These are phyloP conservation scores for Rhabdomys pumilio DNA, from an alignment of 2,797 vertebrate genomes.

Conservation along the genomic window DNA sequence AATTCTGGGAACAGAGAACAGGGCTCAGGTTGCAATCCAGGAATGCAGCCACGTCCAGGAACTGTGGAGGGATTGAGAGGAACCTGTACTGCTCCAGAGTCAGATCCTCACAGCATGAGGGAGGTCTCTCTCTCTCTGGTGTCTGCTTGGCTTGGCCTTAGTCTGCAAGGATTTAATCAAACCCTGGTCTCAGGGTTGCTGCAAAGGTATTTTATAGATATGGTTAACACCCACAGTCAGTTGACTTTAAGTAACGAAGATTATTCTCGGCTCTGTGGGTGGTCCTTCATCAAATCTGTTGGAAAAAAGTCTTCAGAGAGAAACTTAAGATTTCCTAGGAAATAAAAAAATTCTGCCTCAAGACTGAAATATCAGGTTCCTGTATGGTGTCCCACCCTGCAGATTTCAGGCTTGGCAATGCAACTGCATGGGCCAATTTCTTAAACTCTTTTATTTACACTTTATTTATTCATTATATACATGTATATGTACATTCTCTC, in stretches of 20 bases:
- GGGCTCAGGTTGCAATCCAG: not conserved
- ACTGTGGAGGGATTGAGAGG: not conserved
- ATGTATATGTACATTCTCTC: not conserved
- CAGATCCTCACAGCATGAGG: accelerated
- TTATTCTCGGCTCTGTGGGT: not conserved
- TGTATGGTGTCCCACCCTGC: no score
- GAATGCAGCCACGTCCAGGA: not conserved
- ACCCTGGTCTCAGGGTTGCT: not conserved
- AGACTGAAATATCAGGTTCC: not conserved
- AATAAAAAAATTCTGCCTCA: not conserved
- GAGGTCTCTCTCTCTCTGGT: no score
- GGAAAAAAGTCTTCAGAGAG: not conserved
- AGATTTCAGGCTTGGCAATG: not conserved
- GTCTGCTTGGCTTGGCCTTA: not conserved
- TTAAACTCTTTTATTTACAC: not conserved
- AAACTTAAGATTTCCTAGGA: constrained; percentile 27
- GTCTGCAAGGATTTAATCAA: not conserved
- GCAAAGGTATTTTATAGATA: not conserved
- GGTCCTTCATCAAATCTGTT: not conserved
- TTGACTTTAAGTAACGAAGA: not conserved
- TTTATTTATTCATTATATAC: not conserved
- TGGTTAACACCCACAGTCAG: not conserved
- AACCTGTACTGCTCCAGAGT: not conserved
- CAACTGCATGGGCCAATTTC: not conserved
- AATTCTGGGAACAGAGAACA: not conserved